Evolutionary conservation across 1,140 invertebrate genomes (phyloP), one percentile per base, ranked within the genome.

Genomic region (Scaptomyza montana): DNA sequence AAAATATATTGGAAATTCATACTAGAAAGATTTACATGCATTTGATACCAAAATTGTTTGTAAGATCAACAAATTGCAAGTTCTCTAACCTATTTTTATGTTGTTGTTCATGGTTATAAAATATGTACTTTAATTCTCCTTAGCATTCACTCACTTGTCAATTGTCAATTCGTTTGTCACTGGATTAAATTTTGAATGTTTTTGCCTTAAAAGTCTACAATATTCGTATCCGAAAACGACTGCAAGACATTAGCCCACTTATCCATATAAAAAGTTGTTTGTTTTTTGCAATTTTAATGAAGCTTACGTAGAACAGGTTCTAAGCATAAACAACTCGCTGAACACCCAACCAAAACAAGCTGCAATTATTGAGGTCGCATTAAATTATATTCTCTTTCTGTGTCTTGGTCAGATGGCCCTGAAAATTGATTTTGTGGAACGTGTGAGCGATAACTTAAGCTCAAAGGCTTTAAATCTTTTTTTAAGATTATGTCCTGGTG

Each of bases 191-290:
- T 51, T 33, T 16, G 12, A 39, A 13, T 45, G 12, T 49, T 6
- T 49, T 54, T 28, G 67, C 59, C 60, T 54, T 65, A 39, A 57
- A 50, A 50, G 61, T 65, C 36, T 16, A 7, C 46, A 30, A 57
- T n/a, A 33, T 60, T 47, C 28, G 28, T 33, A 33, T 6, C 7
- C 8, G 8, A 36, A 36, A 36, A 0, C 43, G 59, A 61, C 69
- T 84, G 68, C 67, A 80, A 69, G 65, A 66, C 73, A 77, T 84
- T 80, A 80, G 62, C 67, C 66, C 78, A 80, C 72, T 80, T 86
- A 51, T 65, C 73, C 80, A 85, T 82, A 25, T 25, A 25, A 79
- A 73, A 77, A 45, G 30, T 7, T n/a, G 19, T 33, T 59, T 33
- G 28, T 8, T 59, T 25, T n/a, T 16, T 64, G 47, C 51, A 49